Percentiles rank a stretch among this genome's conserved stretches.
These are phyloP conservation scores for Drosophila neonasuta DNA, from an alignment of 2,888 invertebrate genomes.

Conservation along the genomic window DNA sequence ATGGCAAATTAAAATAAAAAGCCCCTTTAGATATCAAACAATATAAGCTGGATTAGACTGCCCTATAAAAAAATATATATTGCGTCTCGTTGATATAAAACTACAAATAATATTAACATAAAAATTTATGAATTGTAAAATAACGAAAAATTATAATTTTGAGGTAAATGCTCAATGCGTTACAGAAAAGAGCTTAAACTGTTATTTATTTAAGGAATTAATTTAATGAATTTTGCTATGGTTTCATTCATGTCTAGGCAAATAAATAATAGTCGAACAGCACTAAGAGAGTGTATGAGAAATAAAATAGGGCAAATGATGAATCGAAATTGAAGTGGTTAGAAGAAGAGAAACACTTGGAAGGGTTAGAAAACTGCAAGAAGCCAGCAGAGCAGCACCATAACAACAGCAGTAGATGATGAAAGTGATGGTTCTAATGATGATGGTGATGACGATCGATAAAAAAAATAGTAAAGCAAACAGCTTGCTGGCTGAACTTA, in stretches of 20 bases:
- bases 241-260: constrained; percentile 41
- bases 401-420: constrained; percentile 40
- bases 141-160: background rate
- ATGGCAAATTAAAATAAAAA: background rate
- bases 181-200: background rate
- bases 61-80: too few species aligned
- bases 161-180: too few species aligned
- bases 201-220: background rate
- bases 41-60: too few species aligned
- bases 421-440: constrained; percentile 10
- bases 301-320: constrained; percentile 6
- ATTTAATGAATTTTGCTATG: constrained; percentile 6
- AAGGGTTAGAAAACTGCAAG: constrained; percentile 40
- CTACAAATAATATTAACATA: too few species aligned
- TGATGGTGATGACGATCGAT: constrained; percentile 24
- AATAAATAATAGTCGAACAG: constrained; percentile 8
- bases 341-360: constrained; percentile 36
- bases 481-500: constrained; percentile 63
- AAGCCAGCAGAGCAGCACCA: constrained; percentile 32
- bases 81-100: too few species aligned
- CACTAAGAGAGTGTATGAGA: constrained; percentile 17
- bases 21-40: background rate
- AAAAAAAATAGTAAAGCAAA: background rate
- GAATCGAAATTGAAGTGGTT: constrained; percentile 20
- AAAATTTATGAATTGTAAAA: background rate